Conservation (phyloP, 2,888 invertebrate species). For the Plagodis dolabraria region DNA sequence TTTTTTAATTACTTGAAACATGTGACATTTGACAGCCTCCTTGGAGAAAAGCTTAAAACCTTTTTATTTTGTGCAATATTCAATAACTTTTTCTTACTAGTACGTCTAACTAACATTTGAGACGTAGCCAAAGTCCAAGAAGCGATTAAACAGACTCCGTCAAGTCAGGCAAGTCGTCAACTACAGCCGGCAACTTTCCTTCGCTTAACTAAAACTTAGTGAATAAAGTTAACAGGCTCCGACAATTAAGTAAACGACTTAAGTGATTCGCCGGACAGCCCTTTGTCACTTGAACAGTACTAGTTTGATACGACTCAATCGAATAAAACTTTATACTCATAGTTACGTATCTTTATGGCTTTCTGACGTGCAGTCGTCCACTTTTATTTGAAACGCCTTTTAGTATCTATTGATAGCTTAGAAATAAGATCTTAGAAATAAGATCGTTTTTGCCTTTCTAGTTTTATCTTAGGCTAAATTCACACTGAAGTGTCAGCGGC, state of each 20-base stretch:
- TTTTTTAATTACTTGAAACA: no score
- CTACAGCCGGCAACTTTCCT: constrained; percentile 33
- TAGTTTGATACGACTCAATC: neutral
- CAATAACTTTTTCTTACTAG: no score
- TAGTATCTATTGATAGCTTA: no score
- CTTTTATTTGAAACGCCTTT: no score
- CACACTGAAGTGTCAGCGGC: no score
- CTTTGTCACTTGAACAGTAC: constrained; percentile 26
- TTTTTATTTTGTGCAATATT: no score
- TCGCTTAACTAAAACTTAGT: constrained; percentile 28
- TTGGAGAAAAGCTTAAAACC: no score
- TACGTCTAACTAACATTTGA: neutral
- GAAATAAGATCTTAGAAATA: no score
- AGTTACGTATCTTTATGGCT: neutral
- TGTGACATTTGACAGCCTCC: no score
- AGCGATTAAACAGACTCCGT: constrained; percentile 17
- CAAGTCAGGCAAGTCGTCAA: constrained; percentile 24
- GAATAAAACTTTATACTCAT: constrained; percentile 5
- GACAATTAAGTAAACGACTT: constrained; percentile 46
- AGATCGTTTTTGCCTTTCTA: no score
- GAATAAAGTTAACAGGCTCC: constrained; percentile 39
- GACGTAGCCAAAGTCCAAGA: constrained; percentile 8
- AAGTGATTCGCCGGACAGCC: constrained; percentile 37
- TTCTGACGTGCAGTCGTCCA: neutral
- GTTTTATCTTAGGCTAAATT: no score